phyloP scores from a whole-genome alignment of 2,888 invertebrate genomes.

The Synanthedon vespiformis region DNA sequence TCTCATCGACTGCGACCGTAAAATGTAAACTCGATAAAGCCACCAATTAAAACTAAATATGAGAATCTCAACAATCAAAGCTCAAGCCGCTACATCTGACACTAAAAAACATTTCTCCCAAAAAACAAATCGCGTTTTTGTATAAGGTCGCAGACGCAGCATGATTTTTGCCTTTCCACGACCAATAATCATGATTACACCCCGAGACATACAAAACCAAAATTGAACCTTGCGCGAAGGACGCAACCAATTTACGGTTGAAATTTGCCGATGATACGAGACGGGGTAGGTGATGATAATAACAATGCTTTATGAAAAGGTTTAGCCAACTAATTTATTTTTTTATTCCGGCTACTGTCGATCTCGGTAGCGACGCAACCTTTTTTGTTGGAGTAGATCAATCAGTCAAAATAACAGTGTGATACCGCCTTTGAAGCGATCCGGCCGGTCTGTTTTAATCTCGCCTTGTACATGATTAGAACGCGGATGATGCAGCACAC shows the following conservation, averaged over 20 bases:
- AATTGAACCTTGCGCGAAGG: slow-evolving; percentile 34
- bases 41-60: slow-evolving; percentile 72
- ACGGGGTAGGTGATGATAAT: slow-evolving; percentile 64
- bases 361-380: slow-evolving; percentile 66
- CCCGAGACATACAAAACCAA: slow-evolving; percentile 9
- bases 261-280: slow-evolving; percentile 28
- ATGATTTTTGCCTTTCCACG: slow-evolving; percentile 64
- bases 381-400: slow-evolving; percentile 64
- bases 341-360: slow-evolving; percentile 65
- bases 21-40: slow-evolving; percentile 72
- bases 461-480: slow-evolving; percentile 67
- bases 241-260: slow-evolving; percentile 2
- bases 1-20: slow-evolving; percentile 69
- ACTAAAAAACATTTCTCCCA: slow-evolving; percentile 57
- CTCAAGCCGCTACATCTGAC: slow-evolving; percentile 66
- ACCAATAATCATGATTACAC: slow-evolving; percentile 28
- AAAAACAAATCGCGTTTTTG: slow-evolving; percentile 61
- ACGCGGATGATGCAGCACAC: slow-evolving; percentile 66
- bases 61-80: slow-evolving; percentile 69
- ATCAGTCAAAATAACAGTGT: slow-evolving; percentile 72
- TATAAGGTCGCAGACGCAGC: slow-evolving; percentile 63
- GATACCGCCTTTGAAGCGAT: slow-evolving; percentile 70
- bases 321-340: slow-evolving; percentile 71
- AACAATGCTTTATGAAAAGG: slow-evolving; percentile 69
- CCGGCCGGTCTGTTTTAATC: slow-evolving; percentile 67